phyloP scores from a whole-genome alignment of 2,888 invertebrate genomes.

The Lymantria dispar region DNA sequence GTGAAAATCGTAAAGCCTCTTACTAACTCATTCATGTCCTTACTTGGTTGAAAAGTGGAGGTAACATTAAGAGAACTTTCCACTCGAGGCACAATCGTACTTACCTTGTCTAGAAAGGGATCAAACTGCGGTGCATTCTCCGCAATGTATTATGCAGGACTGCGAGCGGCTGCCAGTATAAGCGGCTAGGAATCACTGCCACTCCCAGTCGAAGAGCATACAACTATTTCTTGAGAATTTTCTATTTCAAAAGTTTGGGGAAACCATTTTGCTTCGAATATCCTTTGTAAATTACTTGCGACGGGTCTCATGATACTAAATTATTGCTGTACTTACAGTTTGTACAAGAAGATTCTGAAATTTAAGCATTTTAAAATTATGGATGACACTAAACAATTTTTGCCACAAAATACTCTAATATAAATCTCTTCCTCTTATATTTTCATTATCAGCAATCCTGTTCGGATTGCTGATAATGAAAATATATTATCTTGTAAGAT shows the following conservation, averaged over 20 bases:
- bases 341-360: too few relatives aligned
- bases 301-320: conserved; percentile 55
- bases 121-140: conserved; percentile 80
- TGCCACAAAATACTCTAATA: too few relatives aligned
- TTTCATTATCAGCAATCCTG: too few relatives aligned
- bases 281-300: conserved; percentile 60
- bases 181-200: conserved; percentile 74
- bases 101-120: conserved; percentile 80
- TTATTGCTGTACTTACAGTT: conserved; percentile 45
- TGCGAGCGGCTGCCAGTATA: conserved; percentile 61
- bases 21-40: conserved; percentile 60
- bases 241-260: conserved; percentile 64
- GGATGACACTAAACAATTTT: too few relatives aligned
- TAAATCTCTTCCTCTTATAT: too few relatives aligned
- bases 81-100: conserved; percentile 64
- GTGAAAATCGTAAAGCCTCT: conserved; percentile 68
- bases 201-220: conserved; percentile 53
- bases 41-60: conserved; percentile 69
- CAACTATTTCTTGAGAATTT: conserved; percentile 62
- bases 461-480: too few relatives aligned
- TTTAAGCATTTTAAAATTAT: too few relatives aligned
- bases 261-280: conserved; percentile 56
- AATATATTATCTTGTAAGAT: too few relatives aligned
- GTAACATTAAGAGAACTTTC: conserved; percentile 74
- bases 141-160: conserved; percentile 80